A percentile compares a stretch with the other conserved stretches of the same genome.
Conservation (phyloP, 2,113 vertebrate genomes). For the Alethe diademata region DNA sequence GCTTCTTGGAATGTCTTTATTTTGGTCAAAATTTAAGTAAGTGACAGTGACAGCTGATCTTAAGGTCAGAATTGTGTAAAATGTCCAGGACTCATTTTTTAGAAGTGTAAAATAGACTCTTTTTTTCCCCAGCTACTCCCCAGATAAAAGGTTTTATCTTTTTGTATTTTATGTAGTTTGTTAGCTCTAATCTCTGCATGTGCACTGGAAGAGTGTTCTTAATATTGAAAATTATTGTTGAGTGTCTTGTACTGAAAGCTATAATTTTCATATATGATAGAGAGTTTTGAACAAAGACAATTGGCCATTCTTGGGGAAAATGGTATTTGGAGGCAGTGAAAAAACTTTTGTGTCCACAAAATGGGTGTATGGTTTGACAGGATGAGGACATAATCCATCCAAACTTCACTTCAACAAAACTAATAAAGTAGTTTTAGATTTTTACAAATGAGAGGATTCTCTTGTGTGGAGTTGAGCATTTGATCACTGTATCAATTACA, state of each 20-base stretch:
- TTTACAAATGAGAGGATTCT: not conserved
- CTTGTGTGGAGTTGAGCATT: not conserved
- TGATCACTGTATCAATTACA: constrained; percentile 22
- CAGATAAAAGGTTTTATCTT: not conserved
- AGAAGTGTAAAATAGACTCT: not conserved
- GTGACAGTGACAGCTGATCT: not conserved
- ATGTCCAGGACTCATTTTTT: not conserved
- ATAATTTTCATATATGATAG: not conserved
- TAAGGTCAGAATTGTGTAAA: not conserved
- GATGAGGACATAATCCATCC: not conserved
- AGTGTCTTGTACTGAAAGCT: not conserved
- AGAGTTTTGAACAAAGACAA: not conserved
- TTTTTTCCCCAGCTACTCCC: not conserved
- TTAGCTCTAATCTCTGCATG: not conserved
- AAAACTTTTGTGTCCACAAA: not conserved
- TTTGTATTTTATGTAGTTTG: not conserved
- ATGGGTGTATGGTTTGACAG: not conserved
- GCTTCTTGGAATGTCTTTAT: not conserved
- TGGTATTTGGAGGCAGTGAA: not conserved
- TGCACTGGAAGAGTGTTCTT: not conserved
- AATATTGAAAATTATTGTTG: not conserved
- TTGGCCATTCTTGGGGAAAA: not conserved
- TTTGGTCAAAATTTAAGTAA: not conserved
- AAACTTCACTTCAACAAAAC: not conserved
- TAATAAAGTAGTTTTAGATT: not conserved